Evolutionary conservation across 1,140 invertebrate genomes (phyloP).

Genomic region (Orchestia grillus): DNA sequence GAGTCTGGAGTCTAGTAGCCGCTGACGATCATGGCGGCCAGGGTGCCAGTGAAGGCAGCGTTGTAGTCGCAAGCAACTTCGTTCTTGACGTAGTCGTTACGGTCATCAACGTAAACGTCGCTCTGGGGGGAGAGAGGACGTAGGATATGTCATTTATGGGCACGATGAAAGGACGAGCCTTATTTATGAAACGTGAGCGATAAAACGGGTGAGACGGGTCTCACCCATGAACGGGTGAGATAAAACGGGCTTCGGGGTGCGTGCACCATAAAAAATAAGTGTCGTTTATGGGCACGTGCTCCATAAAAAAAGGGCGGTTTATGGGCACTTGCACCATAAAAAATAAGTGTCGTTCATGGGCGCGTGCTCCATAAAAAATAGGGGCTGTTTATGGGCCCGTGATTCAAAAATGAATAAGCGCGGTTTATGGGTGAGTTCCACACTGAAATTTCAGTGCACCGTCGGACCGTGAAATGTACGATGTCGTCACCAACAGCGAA

Average conservation of each 20-base stretch:
- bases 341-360: not conserved
- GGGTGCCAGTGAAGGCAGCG: slow-evolving; percentile 70
- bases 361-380: not conserved
- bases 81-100: slow-evolving; percentile 71
- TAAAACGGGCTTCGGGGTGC: no score
- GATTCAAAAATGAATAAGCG: no score
- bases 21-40: slow-evolving; percentile 55
- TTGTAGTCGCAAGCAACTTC: slow-evolving; percentile 73
- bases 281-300: not conserved
- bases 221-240: no score
- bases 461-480: no score
- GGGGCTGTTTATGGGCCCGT: no score
- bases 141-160: not conserved
- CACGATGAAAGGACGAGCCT: no score
- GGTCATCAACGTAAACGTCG: slow-evolving; percentile 70
- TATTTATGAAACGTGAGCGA: not conserved
- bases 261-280: not conserved
- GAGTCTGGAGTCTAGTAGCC: not conserved
- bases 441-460: no score
- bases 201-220: not conserved
- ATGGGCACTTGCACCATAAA: not conserved
- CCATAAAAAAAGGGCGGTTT: not conserved
- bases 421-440: no score
- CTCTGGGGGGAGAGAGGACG: slow-evolving; percentile 22
- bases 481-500: no score